These are phyloP conservation scores for Archivesica marissinica DNA, from an alignment of 1,140 invertebrate genomes.

Conservation along the genomic window DNA sequence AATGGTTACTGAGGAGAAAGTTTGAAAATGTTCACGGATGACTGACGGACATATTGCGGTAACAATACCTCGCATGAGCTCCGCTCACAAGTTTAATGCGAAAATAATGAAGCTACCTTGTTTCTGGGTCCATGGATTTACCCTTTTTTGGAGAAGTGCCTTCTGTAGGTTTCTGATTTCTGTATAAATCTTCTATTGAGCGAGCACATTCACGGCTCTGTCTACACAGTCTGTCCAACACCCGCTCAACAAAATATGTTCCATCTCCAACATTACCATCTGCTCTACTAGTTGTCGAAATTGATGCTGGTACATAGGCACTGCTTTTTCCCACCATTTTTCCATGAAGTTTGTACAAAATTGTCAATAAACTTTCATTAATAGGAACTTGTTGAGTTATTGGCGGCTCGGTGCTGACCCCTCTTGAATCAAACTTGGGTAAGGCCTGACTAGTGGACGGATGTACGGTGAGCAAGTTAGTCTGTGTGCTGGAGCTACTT, in stretches of 20 bases:
- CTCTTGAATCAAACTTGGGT: constrained; percentile 75
- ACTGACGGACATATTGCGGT: no score
- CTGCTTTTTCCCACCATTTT: constrained; percentile 93
- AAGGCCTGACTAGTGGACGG: constrained; percentile 60
- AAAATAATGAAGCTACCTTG: constrained; percentile 53
- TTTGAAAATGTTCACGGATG: no score
- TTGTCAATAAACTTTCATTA: constrained; percentile 96
- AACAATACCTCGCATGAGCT: no score
- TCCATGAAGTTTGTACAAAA: constrained; percentile 96
- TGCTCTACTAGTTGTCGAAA: constrained; percentile 61
- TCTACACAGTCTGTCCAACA: constrained; percentile 84
- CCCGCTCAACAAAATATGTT: constrained; percentile 91
- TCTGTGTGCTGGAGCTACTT: constrained; percentile 35
- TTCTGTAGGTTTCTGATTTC: constrained; percentile 65
- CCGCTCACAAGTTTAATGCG: no score
- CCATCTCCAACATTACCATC: constrained; percentile 89
- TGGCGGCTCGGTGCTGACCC: constrained; percentile 69
- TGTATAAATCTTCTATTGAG: constrained; percentile 83
- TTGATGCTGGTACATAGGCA: constrained; percentile 83
- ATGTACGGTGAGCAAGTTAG: constrained; percentile 60
- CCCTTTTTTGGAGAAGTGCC: constrained; percentile 37
- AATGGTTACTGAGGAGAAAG: no score
- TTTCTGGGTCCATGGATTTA: constrained; percentile 63
- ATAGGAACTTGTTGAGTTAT: constrained; percentile 70
- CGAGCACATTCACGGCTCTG: constrained; percentile 86